Percentiles rank a stretch among this genome's conserved stretches.
Evolutionary conservation across 2,888 invertebrate genomes (phyloP).

Genomic region (Barypeithes pellucidus): DNA sequence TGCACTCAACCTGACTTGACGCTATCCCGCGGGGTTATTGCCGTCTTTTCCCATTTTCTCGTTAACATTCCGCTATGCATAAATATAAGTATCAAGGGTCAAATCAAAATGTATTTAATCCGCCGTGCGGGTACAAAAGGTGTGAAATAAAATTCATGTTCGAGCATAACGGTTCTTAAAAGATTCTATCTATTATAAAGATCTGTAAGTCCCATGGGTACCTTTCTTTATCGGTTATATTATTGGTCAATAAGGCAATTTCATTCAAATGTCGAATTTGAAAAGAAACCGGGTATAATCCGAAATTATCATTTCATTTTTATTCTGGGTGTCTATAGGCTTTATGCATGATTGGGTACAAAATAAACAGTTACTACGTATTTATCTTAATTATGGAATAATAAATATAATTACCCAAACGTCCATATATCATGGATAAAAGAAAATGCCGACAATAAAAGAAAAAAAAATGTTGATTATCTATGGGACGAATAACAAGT

Average conservation of each 20-base stretch:
- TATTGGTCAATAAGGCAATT: background rate
- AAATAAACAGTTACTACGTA: slow-evolving; percentile 4
- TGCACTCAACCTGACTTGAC: too few species aligned
- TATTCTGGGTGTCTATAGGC: background rate
- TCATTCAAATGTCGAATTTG: background rate
- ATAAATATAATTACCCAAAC: too few species aligned
- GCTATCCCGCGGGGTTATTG: background rate
- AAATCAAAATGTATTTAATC: slow-evolving; percentile 23
- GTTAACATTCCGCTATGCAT: slow-evolving; percentile 20
- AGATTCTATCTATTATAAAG: slow-evolving; percentile 18
- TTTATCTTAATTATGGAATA: background rate
- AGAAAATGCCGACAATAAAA: too few species aligned
- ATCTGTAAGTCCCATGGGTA: slow-evolving; percentile 10
- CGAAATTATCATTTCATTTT: background rate
- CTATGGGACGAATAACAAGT: too few species aligned
- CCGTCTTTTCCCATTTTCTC: slow-evolving; percentile 2
- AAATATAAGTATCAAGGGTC: slow-evolving; percentile 18
- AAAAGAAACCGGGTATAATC: background rate
- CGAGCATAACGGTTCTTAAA: slow-evolving; percentile 4
- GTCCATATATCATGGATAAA: too few species aligned
- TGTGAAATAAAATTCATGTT: slow-evolving; percentile 20
- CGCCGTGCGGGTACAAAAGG: slow-evolving; percentile 17
- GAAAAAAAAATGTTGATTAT: too few species aligned
- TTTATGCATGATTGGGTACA: background rate
- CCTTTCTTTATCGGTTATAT: background rate